Evolutionary conservation across 2,113 vertebrate genomes (phyloP).

Genomic region (Nerophis ophidion): DNA sequence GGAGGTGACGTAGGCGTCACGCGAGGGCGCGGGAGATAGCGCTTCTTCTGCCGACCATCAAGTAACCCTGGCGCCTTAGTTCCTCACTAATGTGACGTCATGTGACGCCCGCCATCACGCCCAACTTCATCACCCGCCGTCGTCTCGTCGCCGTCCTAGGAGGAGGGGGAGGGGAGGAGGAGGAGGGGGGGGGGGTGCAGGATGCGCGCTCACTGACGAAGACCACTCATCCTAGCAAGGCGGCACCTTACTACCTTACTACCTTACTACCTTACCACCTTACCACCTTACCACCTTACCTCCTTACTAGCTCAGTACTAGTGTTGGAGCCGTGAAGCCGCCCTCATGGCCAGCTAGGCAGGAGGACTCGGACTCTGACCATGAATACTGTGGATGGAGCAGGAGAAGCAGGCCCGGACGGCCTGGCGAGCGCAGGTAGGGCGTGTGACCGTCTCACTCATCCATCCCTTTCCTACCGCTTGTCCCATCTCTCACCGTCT

Average conservation of each 20-base stretch:
- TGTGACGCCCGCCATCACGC: conserved; percentile 49
- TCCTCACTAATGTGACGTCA: conserved; percentile 43
- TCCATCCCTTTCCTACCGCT: too few relatives aligned
- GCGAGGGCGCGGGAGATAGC: not conserved
- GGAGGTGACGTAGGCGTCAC: not conserved
- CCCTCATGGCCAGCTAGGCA: conserved; percentile 51
- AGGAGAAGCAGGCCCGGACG: conserved; percentile 65
- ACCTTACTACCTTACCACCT: too few relatives aligned
- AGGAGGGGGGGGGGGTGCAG: too few relatives aligned
- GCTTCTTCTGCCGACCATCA: conserved; percentile 15
- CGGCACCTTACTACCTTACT: too few relatives aligned
- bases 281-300: too few relatives aligned
- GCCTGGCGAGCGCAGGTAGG: conserved; percentile 61
- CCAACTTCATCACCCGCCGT: conserved; percentile 30
- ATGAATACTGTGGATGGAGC: conserved; percentile 62
- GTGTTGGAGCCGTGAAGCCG: conserved; percentile 34
- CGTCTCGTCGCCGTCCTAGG: conserved; percentile 5
- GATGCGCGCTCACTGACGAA: conserved; percentile 17
- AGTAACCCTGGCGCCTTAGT: conserved; percentile 16
- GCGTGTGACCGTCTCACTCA: conserved; percentile 29
- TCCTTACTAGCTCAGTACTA: too few relatives aligned
- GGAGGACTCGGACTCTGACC: conserved; percentile 13
- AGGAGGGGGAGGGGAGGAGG: too few relatives aligned
- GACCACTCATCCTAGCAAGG: too few relatives aligned
- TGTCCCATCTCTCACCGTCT: too few relatives aligned